A percentile compares a stretch with the other conserved stretches of the same genome.
phyloP scores from a whole-genome alignment of 2,888 invertebrate species.

The Leptopilina myrica region DNA sequence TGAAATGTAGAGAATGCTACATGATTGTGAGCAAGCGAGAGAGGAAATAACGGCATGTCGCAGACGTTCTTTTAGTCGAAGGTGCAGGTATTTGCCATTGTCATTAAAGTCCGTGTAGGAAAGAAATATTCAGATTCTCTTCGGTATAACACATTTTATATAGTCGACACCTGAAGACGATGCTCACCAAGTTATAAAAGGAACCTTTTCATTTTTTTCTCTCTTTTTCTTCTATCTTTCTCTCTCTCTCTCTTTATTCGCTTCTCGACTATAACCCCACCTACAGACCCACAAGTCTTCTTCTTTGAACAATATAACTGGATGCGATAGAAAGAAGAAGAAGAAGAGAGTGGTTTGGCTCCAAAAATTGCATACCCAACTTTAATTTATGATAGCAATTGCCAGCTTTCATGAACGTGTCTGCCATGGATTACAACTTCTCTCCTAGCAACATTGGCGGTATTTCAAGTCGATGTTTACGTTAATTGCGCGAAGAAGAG shows the following conservation, averaged over 20 bases:
- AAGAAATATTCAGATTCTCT: slow-evolving; percentile 37
- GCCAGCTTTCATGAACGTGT: slow-evolving; percentile 35
- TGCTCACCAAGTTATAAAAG: slow-evolving; percentile 32
- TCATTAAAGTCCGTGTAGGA: slow-evolving; percentile 37
- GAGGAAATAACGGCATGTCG: slow-evolving; percentile 34
- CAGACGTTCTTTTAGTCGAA: slow-evolving; percentile 30
- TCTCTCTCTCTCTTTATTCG: too few species aligned
- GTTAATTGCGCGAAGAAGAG: slow-evolving; percentile 30
- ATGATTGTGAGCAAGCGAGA: slow-evolving; percentile 36
- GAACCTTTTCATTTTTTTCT: slow-evolving; percentile 12
- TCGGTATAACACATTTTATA: slow-evolving; percentile 31
- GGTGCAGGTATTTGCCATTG: slow-evolving; percentile 37
- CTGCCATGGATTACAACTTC: slow-evolving; percentile 24
- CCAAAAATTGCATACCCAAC: slow-evolving; percentile 35
- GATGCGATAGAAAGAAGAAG: background rate
- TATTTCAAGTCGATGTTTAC: slow-evolving; percentile 21
- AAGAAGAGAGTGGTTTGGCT: background rate
- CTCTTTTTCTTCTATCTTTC: too few species aligned
- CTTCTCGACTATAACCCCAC: slow-evolving; percentile 18
- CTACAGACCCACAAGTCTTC: slow-evolving; percentile 24
- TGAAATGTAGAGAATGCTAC: slow-evolving; percentile 39
- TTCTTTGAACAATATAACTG: slow-evolving; percentile 29
- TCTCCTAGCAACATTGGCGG: slow-evolving; percentile 20
- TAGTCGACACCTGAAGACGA: slow-evolving; percentile 34
- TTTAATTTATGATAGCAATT: slow-evolving; percentile 38